Base-by-base conservation (phyloP, 2,113 vertebrate species). In the Aspiorhynchus laticeps region DNA sequence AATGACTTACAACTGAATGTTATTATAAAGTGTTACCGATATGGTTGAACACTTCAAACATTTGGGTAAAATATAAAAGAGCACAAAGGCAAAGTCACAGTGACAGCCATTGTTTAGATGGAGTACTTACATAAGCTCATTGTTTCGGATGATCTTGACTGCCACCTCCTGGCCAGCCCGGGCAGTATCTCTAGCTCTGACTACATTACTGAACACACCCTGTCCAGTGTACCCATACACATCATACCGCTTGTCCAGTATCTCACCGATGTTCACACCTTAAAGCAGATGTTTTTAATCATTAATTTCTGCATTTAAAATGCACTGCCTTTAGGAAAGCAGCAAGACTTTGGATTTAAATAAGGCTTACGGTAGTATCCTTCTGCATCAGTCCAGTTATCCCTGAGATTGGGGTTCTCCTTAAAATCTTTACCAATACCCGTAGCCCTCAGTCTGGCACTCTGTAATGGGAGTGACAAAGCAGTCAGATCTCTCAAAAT, bases 141-240 rank as follows among this genome's bases (percentile, higher is more conserved):
- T 99, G 94, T 99, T 99, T 84, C 98, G 94, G 93, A 99, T 99
- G 94, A 99, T 99, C 95, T 99, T 99, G 83, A 99, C 97, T 0
- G 98, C 98, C 88, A 99, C 98, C 92, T 99, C 98, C 90, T 99
- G 98, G 94, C 97, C 98, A 63, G 97, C 98, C 85, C 98, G 94
- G 38, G 98, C 98, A 81, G 97, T 97, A 92, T 99, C 98, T 89
- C 98, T 95, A 91, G 98, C 98, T 89, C 98, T 92, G 76, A 99
- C 97, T 3, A 99, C 98, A 0, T 99, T 99, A 90, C 98, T 99
- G 95, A 99, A 99, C 26, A 99, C 98, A 2, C 98, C 98, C 90
- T 99, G 98, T 7, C 98, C 98, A 5, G 98, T 99, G 93, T 99
- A 99, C 83, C 98, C 98, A 43, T 99, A 99, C 51, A 99, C 98